Evolutionary conservation across 2,888 invertebrate genomes (phyloP).

Genomic region (Linnaemya tessellans): DNA sequence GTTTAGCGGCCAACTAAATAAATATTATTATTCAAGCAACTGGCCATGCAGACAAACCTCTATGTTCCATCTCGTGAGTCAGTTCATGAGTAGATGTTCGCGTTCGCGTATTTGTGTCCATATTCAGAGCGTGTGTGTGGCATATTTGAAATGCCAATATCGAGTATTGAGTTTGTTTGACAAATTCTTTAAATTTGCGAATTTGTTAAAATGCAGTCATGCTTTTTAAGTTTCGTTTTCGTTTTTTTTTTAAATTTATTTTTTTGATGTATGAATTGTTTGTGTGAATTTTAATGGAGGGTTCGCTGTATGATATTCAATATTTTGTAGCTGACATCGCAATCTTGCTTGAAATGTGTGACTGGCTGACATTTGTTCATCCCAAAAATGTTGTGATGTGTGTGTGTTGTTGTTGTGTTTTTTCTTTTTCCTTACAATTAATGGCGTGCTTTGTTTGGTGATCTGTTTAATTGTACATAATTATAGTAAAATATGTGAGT

Average conservation of each 20-base stretch:
- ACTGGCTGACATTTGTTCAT: conserved; percentile 71
- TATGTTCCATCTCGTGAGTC: conserved; percentile 21
- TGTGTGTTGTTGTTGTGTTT: not conserved
- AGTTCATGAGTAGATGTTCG: conserved; percentile 17
- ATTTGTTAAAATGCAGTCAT: conserved; percentile 72
- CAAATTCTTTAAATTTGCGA: conserved; percentile 79
- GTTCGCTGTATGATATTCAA: conserved; percentile 20
- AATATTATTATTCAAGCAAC: conserved; percentile 34
- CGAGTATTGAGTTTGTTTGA: conserved; percentile 76
- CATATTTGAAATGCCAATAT: conserved; percentile 77
- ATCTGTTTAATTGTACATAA: conserved; percentile 71
- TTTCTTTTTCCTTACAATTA: conserved; percentile 52
- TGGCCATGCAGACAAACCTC: not conserved
- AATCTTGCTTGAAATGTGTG: conserved; percentile 65
- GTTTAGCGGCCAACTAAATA: conserved; percentile 43
- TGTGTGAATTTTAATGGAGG: conserved; percentile 17
- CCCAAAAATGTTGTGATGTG: conserved; percentile 57
- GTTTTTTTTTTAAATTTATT: conserved; percentile 27
- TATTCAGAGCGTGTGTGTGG: conserved; percentile 78
- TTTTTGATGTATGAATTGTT: conserved; percentile 45
- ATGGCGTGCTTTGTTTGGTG: conserved; percentile 51
- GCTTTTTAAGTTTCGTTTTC: conserved; percentile 61
- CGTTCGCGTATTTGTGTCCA: conserved; percentile 75
- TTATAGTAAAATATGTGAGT: conserved; percentile 65
- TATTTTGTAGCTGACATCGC: conserved; percentile 22